Evolutionary conservation across 1,140 invertebrate species (phyloP).

Genomic region (Drosophila rufa): DNA sequence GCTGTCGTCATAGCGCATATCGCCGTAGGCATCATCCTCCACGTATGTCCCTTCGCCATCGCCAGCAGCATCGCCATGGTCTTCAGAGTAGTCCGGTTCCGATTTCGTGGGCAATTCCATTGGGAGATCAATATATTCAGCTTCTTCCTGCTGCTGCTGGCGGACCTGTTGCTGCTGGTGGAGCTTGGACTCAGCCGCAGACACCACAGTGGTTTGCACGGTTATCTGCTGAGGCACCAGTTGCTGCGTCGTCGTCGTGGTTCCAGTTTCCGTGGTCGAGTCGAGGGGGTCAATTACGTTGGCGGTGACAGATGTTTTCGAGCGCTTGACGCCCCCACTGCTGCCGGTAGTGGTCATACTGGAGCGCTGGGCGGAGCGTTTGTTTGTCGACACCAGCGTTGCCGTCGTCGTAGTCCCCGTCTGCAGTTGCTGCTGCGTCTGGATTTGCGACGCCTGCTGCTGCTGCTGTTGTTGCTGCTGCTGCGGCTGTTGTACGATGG

Average conservation of each 20-base stretch:
- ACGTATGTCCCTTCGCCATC: constrained; percentile 82
- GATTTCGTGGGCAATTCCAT: constrained; percentile 85
- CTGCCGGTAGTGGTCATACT: constrained; percentile 37
- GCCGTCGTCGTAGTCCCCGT: constrained; percentile 77
- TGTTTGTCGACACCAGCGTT: constrained; percentile 79
- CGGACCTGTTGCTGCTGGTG: constrained; percentile 54
- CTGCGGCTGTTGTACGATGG: constrained; percentile 72
- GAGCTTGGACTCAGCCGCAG: constrained; percentile 36
- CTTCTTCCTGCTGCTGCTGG: constrained; percentile 67
- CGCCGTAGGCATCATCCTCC: constrained; percentile 84
- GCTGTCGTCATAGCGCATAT: constrained; percentile 84
- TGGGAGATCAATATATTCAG: constrained; percentile 82
- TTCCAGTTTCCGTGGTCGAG: constrained; percentile 51
- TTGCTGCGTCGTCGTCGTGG: constrained; percentile 51
- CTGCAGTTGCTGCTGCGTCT: constrained; percentile 73
- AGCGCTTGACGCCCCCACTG: constrained; percentile 55
- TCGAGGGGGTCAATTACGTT: constrained; percentile 65
- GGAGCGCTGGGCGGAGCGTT: constrained; percentile 72
- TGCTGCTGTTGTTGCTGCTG: constrained; percentile 54
- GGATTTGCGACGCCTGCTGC: constrained; percentile 58
- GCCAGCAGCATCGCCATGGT: constrained; percentile 78
- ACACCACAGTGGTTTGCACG: constrained; percentile 76
- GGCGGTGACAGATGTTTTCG: constrained; percentile 51
- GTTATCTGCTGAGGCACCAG: constrained; percentile 74
- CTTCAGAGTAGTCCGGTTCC: constrained; percentile 84